Evolutionary conservation across 1,140 invertebrate genomes (phyloP).

Genomic region (Zaprionus ghesquierei): DNA sequence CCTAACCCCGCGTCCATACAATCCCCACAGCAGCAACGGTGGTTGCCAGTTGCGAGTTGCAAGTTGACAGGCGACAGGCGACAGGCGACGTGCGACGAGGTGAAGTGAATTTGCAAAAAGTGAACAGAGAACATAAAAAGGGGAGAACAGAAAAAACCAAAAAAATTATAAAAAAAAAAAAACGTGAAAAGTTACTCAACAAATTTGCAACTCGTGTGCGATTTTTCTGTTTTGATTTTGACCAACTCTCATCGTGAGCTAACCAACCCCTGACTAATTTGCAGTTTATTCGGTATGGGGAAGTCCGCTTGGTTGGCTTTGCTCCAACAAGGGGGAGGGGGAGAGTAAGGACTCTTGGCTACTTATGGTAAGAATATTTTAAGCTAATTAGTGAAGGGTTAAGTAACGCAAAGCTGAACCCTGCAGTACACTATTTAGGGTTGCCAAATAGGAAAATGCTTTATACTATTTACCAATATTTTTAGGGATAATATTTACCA

Average conservation of each 20-base stretch:
- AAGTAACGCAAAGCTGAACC: too few relatives aligned
- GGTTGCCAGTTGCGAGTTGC: too few relatives aligned
- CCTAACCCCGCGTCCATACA: slow-evolving; percentile 81
- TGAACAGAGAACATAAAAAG: not conserved
- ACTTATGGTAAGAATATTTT: not conserved
- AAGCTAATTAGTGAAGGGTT: not conserved
- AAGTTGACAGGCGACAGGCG: slow-evolving; percentile 12
- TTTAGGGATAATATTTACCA: too few relatives aligned
- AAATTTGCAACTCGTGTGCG: not conserved
- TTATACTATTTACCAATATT: too few relatives aligned
- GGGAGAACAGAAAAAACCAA: not conserved
- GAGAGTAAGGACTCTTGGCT: not conserved
- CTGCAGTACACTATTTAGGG: not conserved
- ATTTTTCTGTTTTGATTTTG: not conserved
- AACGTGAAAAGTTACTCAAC: not conserved
- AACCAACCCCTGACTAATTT: not conserved
- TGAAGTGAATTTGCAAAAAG: slow-evolving; percentile 12
- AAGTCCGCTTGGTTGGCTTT: not conserved
- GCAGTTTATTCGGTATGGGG: not conserved
- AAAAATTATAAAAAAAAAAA: not conserved
- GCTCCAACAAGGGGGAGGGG: not conserved
- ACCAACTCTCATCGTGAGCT: not conserved
- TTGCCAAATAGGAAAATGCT: not conserved
- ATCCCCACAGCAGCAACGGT: slow-evolving; percentile 5
- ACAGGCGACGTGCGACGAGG: not conserved